A percentile compares a stretch with the other conserved stretches of the same genome.
Evolutionary conservation across 1,140 invertebrate species (phyloP).

Genomic region (Ceratitis capitata): DNA sequence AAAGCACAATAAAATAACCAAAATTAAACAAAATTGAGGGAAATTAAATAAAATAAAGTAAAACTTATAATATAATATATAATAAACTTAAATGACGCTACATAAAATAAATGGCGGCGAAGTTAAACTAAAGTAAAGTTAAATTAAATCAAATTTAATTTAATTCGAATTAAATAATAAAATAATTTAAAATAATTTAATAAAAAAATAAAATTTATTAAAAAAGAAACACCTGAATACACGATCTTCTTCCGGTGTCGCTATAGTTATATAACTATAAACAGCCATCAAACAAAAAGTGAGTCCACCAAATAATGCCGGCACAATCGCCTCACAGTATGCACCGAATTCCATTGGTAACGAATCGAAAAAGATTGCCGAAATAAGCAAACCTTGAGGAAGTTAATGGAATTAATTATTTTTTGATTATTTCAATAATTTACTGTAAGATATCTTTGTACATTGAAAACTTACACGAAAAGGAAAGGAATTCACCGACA

Average conservation of each 20-base stretch:
- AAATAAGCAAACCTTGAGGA: slow-evolving; percentile 54
- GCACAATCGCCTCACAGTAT: slow-evolving; percentile 69
- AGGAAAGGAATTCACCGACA: slow-evolving; percentile 68
- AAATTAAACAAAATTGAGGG: too few relatives aligned
- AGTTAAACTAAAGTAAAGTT: too few relatives aligned
- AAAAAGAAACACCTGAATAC: slow-evolving; percentile 65
- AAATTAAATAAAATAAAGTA: too few relatives aligned
- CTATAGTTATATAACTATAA: slow-evolving; percentile 71
- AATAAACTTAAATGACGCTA: too few relatives aligned
- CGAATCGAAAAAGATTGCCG: slow-evolving; percentile 59
- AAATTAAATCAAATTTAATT: too few relatives aligned
- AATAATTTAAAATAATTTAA: neutral
- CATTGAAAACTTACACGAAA: slow-evolving; percentile 51
- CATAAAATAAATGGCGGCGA: too few relatives aligned
- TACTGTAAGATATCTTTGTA: neutral
- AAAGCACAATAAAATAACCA: too few relatives aligned
- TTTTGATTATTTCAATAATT: neutral
- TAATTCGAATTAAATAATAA: neutral
- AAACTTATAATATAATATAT: too few relatives aligned
- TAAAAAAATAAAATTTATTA: neutral
- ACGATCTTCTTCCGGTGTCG: slow-evolving; percentile 70
- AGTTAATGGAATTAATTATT: neutral
- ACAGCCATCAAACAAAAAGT: slow-evolving; percentile 73
- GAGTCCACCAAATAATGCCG: slow-evolving; percentile 69
- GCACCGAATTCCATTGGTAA: slow-evolving; percentile 68